phyloP scores from a whole-genome alignment of 2,797 vertebrate genomes.

The Sciaenops ocellatus region DNA sequence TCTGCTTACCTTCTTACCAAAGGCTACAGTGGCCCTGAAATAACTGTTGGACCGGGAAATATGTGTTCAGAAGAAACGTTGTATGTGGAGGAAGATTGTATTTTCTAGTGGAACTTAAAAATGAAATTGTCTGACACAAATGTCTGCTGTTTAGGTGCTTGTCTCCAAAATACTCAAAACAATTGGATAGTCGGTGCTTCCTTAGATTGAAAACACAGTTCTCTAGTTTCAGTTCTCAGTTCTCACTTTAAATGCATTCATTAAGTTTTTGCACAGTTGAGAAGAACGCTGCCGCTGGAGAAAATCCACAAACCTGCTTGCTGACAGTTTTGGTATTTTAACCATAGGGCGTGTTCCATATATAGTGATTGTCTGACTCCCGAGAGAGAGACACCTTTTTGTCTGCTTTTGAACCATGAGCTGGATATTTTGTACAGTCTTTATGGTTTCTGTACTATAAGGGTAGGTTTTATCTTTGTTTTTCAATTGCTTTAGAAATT shows the following conservation, averaged over 20 bases:
- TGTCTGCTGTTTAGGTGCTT: not conserved
- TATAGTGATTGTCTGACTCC: not conserved
- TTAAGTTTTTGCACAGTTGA: constrained; percentile 44
- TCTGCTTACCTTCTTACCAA: not conserved
- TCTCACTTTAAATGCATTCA: constrained; percentile 54
- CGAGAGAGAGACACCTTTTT: not conserved
- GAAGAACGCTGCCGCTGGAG: constrained; percentile 46
- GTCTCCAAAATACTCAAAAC: not conserved
- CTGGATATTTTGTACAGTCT: not conserved
- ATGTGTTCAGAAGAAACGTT: constrained; percentile 1
- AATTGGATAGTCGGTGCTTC: constrained; percentile 42
- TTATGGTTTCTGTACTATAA: not conserved
- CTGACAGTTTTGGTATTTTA: constrained; percentile 36
- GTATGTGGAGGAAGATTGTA: constrained; percentile 54
- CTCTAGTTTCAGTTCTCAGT: constrained; percentile 50
- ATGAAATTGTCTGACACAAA: not conserved
- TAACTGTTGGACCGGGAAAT: not conserved
- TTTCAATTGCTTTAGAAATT: not conserved
- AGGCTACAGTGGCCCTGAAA: not conserved
- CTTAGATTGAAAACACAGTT: constrained; percentile 49
- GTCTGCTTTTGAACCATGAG: not conserved
- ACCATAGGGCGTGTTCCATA: not conserved
- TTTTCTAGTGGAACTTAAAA: not conserved
- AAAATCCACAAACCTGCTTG: constrained; percentile 55
- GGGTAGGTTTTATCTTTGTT: not conserved